A percentile compares a stretch with the other conserved stretches of the same genome.
Evolutionary conservation across 1,140 invertebrate genomes (phyloP).

Genomic region (Bombus confusus): DNA sequence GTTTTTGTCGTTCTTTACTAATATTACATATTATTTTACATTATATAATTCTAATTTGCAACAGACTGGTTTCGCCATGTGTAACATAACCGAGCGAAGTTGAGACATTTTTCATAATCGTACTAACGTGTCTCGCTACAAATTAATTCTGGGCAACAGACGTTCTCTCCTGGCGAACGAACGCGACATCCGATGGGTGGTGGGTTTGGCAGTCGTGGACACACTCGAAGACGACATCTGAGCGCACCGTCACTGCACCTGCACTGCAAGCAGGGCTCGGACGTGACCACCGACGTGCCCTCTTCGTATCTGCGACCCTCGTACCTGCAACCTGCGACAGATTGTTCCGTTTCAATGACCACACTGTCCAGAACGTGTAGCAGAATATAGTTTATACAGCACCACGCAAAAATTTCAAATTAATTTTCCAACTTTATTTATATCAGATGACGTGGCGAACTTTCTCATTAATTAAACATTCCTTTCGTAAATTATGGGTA

Average conservation of each 20-base stretch:
- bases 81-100: too few relatives aligned
- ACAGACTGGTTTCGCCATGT: not conserved
- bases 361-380: not conserved
- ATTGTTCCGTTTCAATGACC: not conserved
- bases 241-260: constrained; percentile 87
- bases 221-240: constrained; percentile 89
- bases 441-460: too few relatives aligned
- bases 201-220: constrained; percentile 88
- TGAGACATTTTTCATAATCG: not conserved
- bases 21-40: not conserved
- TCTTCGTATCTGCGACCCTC: constrained; percentile 86
- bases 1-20: not conserved
- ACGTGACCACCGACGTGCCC: constrained; percentile 85
- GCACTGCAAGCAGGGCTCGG: constrained; percentile 90
- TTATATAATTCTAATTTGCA: not conserved
- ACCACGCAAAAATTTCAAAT: not conserved
- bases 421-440: too few relatives aligned
- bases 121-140: constrained; percentile 85
- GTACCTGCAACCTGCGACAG: constrained; percentile 86
- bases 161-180: constrained; percentile 85
- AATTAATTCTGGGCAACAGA: constrained; percentile 90
- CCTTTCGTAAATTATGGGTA: too few relatives aligned
- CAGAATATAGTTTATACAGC: not conserved
- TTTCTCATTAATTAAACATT: too few relatives aligned
- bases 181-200: constrained; percentile 87